These are phyloP conservation scores for Pterocles orientalis DNA, from an alignment of 2,113 vertebrate species.

Conservation along the genomic window DNA sequence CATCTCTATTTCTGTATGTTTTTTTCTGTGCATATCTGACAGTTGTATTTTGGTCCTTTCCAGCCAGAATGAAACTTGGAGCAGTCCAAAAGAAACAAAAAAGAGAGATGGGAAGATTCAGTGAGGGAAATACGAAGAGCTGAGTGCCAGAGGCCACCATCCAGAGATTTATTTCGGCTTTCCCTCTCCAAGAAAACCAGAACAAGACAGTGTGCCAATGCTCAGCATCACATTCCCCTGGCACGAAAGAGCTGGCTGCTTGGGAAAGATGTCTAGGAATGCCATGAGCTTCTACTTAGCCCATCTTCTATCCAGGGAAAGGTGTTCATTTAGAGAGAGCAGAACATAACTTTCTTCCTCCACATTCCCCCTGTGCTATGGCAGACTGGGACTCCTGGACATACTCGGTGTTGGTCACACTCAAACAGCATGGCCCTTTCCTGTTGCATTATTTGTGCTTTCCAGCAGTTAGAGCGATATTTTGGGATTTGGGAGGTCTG, in stretches of 20 bases:
- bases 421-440: background rate
- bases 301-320: background rate
- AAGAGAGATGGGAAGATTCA: background rate
- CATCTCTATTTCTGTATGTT: background rate
- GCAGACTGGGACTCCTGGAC: background rate
- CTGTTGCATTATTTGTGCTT: background rate
- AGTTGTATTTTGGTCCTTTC: background rate
- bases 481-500: background rate
- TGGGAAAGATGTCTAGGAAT: background rate
- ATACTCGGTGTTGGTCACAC: background rate
- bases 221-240: background rate
- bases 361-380: background rate
- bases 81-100: background rate
- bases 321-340: background rate
- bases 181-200: background rate
- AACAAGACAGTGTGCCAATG: background rate
- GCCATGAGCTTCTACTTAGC: background rate
- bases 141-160: slow-evolving; percentile 1
- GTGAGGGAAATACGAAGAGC: background rate
- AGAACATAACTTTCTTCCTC: background rate
- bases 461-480: background rate
- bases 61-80: slow-evolving; percentile 7
- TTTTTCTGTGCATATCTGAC: background rate
- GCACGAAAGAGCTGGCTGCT: background rate
- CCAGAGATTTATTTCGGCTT: background rate